phyloP scores from a whole-genome alignment of 1,140 invertebrate species.

The Lordiphosa stackelbergi region DNA sequence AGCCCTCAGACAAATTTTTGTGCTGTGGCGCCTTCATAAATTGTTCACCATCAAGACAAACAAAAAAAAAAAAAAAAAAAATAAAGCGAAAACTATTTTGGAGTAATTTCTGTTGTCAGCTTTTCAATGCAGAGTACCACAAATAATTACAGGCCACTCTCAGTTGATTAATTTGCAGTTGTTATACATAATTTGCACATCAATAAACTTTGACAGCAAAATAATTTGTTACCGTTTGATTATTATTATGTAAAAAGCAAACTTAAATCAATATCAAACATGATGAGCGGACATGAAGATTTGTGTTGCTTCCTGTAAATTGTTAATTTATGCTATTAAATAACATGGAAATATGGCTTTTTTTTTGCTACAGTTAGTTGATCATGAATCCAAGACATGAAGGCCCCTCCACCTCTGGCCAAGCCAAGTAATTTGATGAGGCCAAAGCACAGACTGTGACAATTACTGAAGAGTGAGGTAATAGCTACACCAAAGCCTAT shows the following conservation, averaged over 20 bases:
- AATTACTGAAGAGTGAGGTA: conserved; percentile 20
- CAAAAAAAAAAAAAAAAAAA: not conserved
- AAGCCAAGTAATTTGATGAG: conserved; percentile 22
- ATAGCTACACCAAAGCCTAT: not conserved
- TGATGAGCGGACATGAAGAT: conserved; percentile 44
- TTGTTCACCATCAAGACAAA: conserved; percentile 8
- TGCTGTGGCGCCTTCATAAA: conserved; percentile 19
- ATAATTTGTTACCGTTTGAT: conserved; percentile 48
- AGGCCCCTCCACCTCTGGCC: conserved; percentile 14
- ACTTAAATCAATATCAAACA: conserved; percentile 55
- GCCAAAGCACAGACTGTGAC: conserved; percentile 19
- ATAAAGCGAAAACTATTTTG: not conserved
- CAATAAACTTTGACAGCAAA: conserved; percentile 63
- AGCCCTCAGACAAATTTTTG: conserved; percentile 19
- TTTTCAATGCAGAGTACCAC: not conserved
- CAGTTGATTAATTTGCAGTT: conserved; percentile 30
- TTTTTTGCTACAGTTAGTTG: conserved; percentile 38
- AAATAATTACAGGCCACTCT: not conserved
- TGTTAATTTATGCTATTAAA: conserved; percentile 30
- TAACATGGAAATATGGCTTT: conserved; percentile 46
- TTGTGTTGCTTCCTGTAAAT: conserved; percentile 40
- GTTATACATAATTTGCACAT: conserved; percentile 64
- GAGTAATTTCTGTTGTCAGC: not conserved
- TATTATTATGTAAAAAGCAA: conserved; percentile 25
- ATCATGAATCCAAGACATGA: conserved; percentile 27